Percentiles rank a stretch among this genome's conserved stretches.
These are phyloP conservation scores for Schizopygopsis malacanthus DNA, from an alignment of 2,797 vertebrate genomes.

Conservation along the genomic window DNA sequence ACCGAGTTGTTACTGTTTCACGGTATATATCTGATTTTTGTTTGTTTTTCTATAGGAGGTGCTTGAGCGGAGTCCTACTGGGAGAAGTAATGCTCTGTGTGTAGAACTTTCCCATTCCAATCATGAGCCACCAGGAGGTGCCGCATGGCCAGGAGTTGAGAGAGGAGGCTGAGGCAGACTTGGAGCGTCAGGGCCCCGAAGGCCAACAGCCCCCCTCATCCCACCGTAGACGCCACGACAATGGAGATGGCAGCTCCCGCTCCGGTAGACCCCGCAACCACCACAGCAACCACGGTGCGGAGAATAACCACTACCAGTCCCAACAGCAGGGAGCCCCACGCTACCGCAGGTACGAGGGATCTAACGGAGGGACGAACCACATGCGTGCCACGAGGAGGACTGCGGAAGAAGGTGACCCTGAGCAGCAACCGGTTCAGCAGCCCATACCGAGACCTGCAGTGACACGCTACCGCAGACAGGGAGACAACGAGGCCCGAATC, in stretches of 20 bases:
- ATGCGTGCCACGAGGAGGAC: constrained; percentile 44
- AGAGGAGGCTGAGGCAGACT: constrained; percentile 87
- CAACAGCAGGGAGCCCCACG: constrained; percentile 51
- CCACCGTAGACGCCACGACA: constrained; percentile 65
- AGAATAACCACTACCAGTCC: constrained; percentile 59
- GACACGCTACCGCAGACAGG: constrained; percentile 75
- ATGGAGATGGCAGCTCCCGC: constrained; percentile 52
- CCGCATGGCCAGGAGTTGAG: constrained; percentile 81
- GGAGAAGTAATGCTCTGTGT: constrained; percentile 75
- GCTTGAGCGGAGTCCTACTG: constrained; percentile 64
- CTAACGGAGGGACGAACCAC: constrained; percentile 48
- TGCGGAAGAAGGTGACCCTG: constrained; percentile 65
- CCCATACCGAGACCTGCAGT: constrained; percentile 76
- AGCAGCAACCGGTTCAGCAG: constrained; percentile 64
- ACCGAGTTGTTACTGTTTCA: not conserved
- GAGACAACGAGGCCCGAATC: constrained; percentile 76
- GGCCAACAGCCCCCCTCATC: constrained; percentile 50
- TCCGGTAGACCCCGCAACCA: constrained; percentile 60
- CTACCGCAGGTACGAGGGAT: constrained; percentile 70
- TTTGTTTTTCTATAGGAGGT: constrained; percentile 44
- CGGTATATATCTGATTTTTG: constrained; percentile 1
- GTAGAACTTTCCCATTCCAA: constrained; percentile 71
- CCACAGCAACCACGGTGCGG: constrained; percentile 64
- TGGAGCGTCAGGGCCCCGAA: constrained; percentile 72
- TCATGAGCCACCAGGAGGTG: constrained; percentile 87